These are phyloP conservation scores for Amazona guildingii DNA, from an alignment of 2,113 vertebrate genomes.

Conservation along the genomic window DNA sequence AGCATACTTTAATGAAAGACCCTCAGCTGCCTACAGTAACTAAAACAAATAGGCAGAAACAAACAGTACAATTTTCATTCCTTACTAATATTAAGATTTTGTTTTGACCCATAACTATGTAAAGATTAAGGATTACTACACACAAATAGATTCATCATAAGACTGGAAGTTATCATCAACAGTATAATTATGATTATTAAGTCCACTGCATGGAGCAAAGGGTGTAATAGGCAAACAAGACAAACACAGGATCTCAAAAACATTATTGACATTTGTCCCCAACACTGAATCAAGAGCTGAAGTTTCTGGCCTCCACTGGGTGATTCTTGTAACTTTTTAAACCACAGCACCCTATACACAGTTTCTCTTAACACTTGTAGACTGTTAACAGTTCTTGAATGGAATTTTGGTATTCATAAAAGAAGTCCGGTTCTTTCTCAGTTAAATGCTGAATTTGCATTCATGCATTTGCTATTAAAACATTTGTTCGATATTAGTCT, in stretches of 20 bases:
- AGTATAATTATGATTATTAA: slow-evolving; percentile 28
- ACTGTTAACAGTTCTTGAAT: neutral
- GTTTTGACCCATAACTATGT: neutral
- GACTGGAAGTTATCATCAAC: neutral
- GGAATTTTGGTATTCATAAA: neutral
- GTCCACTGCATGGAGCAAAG: neutral
- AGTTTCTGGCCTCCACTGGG: neutral
- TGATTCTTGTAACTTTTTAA: neutral
- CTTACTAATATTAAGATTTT: neutral
- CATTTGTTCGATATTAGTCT: neutral
- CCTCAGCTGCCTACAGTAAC: neutral
- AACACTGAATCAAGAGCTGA: neutral
- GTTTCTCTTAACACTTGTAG: neutral
- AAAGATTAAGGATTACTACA: neutral
- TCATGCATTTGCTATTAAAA: neutral
- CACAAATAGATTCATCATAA: slow-evolving; percentile 1
- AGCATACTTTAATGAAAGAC: neutral
- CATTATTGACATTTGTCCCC: neutral
- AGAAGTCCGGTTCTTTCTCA: neutral
- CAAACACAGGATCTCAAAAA: neutral
- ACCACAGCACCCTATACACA: neutral
- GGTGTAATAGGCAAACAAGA: neutral
- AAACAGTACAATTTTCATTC: slow-evolving; percentile 3
- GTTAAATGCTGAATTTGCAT: neutral
- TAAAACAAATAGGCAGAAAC: neutral